Base-by-base conservation (phyloP, 2,113 vertebrate species). In the Phyllostomus hastatus region DNA sequence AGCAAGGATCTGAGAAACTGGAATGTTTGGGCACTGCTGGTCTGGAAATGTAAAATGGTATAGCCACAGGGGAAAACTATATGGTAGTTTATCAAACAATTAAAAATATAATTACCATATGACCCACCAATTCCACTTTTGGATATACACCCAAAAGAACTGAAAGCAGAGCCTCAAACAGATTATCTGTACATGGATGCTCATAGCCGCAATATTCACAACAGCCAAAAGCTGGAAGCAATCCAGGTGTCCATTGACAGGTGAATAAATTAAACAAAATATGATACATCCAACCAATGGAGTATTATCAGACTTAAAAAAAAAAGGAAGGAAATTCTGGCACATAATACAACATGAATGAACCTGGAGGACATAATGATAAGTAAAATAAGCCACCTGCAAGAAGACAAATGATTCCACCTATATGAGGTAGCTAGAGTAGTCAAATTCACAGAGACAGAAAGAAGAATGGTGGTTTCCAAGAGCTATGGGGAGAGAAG, bases 191-290 rank as follows among this genome's bases (percentile, higher is more conserved):
- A 93, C 26, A 81, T 46, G 35, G 73, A 91, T 10, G 48, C 75
- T 93, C 7, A 24, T 2, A 69, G 50, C 16, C 84, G 43, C 83
- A 93, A 80, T 69, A 93, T 70, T 92, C 26, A 91, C 24, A 95
- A 67, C 1, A 54, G n/a, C 24, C 93, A 80, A 93, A 93, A 89
- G 26, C n/a, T 54, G 2, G 59, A 88, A 61, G 35, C 28, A 83
- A 76, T 31, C 24, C 70, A 88, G 41, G 38, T 75, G 64, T 70
- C 9, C 50, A 72, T 5, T 5, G 5, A 72, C 3, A 59, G 33
- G 87, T 43, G 12, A 90, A 86, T 7, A 20, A 35, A 95, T 81
- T 81, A 82, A 89, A 57, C 48, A 75, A 92, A 93, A 90, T 70
- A 20, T 31, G 41, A 24, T 70, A 22, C 33, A 69, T 81, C 41